Conservation (phyloP, 2,113 vertebrate genomes). For the Misgurnus anguillicaudatus region DNA sequence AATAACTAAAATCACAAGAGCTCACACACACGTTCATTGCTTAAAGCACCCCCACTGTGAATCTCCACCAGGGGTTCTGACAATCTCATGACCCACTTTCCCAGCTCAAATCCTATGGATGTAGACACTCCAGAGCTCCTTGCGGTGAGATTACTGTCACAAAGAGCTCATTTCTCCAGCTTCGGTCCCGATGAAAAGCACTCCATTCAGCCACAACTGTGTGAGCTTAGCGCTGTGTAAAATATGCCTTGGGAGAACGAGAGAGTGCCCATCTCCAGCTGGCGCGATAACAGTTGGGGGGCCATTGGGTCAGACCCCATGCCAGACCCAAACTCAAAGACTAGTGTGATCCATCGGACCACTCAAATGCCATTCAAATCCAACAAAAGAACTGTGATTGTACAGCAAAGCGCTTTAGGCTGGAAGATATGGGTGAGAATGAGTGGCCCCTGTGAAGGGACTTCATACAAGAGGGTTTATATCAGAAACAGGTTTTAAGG, state of each 20-base stretch:
- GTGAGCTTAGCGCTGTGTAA: slow-evolving; percentile 23
- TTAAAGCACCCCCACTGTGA: slow-evolving; percentile 29
- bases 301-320: slow-evolving; percentile 36
- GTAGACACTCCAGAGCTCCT: slow-evolving; percentile 46
- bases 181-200: slow-evolving; percentile 36
- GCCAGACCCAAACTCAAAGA: slow-evolving; percentile 14
- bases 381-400: slow-evolving; percentile 26
- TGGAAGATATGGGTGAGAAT: slow-evolving; percentile 10
- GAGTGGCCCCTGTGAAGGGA: neutral
- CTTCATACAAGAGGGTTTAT: slow-evolving; percentile 35
- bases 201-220: slow-evolving; percentile 31
- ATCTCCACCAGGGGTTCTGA: slow-evolving; percentile 37
- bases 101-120: slow-evolving; percentile 31
- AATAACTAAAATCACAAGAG: slow-evolving; percentile 26
- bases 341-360: slow-evolving; percentile 18
- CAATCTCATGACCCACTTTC: slow-evolving; percentile 57
- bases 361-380: slow-evolving; percentile 16
- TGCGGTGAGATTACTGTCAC: slow-evolving; percentile 49
- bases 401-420: slow-evolving; percentile 3
- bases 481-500: slow-evolving; percentile 21
- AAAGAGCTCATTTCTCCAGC: slow-evolving; percentile 46
- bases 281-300: slow-evolving; percentile 6
- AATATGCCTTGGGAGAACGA: slow-evolving; percentile 23
- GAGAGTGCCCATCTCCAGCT: slow-evolving; percentile 35
- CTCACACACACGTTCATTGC: slow-evolving; percentile 39